phyloP scores from a whole-genome alignment of 2,888 invertebrate species.

The Agonopterix subpropinquella region DNA sequence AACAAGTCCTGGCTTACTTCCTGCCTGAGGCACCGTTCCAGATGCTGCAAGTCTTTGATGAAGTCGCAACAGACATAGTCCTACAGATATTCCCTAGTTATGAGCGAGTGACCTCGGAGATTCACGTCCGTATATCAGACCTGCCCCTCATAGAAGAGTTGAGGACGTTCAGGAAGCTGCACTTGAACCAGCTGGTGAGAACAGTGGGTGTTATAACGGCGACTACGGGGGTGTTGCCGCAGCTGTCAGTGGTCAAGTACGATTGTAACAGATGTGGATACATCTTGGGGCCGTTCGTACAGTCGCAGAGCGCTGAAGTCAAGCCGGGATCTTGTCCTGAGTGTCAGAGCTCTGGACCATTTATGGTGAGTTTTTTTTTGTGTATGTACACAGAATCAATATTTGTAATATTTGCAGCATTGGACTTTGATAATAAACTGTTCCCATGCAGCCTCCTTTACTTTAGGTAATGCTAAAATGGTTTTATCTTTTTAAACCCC shows the following conservation, averaged over 20 bases:
- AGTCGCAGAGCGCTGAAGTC: conserved; percentile 94
- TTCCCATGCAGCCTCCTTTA: too few species aligned
- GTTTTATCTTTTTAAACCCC: too few species aligned
- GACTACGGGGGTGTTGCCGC: conserved; percentile 96
- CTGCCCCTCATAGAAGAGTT: conserved; percentile 97
- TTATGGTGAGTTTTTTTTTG: conserved; percentile 77
- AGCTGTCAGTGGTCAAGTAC: conserved; percentile 96
- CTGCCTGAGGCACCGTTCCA: conserved; percentile 97
- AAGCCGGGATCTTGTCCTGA: conserved; percentile 98
- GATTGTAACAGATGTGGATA: conserved; percentile 98
- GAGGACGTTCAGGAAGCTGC: conserved; percentile 91
- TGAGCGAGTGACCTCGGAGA: conserved; percentile 93
- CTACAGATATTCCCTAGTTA: conserved; percentile 97
- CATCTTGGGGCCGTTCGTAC: conserved; percentile 96
- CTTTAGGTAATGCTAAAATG: too few species aligned
- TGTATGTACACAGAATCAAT: neutral
- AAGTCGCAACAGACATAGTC: conserved; percentile 93
- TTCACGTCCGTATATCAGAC: conserved; percentile 96
- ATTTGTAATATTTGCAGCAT: conserved; percentile 1
- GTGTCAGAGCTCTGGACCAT: conserved; percentile 97
- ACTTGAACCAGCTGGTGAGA: conserved; percentile 95
- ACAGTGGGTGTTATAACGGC: conserved; percentile 92
- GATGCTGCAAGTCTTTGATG: conserved; percentile 97
- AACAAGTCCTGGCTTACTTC: conserved; percentile 97
- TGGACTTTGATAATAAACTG: too few species aligned